Evolutionary conservation across 2,888 invertebrate species (phyloP).

Genomic region (Chloroclystis v-ata): DNA sequence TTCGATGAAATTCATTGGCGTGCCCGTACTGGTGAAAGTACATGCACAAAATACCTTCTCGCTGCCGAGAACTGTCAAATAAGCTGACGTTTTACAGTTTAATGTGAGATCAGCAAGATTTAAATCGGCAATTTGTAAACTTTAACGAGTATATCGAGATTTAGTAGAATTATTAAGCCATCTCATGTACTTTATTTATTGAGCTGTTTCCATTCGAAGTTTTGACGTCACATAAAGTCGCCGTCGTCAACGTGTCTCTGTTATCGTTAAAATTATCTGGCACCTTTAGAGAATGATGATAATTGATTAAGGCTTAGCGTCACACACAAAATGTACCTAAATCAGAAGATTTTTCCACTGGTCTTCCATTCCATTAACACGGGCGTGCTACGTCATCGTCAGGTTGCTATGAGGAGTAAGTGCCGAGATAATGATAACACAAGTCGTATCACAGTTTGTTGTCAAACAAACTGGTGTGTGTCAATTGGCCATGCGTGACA

Average conservation of each 20-base stretch:
- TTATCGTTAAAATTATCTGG: constrained; percentile 1
- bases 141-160: constrained; percentile 32
- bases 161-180: constrained; percentile 30
- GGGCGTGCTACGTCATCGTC: constrained; percentile 23
- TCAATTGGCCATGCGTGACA: constrained; percentile 52
- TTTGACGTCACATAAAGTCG: constrained; percentile 27
- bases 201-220: constrained; percentile 21
- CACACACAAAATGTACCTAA: constrained; percentile 11
- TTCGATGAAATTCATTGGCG: constrained; percentile 56
- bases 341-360: constrained; percentile 23
- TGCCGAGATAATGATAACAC: constrained; percentile 35
- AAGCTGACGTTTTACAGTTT: constrained; percentile 33
- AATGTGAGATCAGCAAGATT: constrained; percentile 29
- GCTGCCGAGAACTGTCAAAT: constrained; percentile 40
- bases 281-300: background rate
- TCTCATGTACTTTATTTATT: constrained; percentile 23
- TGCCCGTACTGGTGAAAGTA: constrained; percentile 68
- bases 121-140: constrained; percentile 30
- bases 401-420: constrained; percentile 23
- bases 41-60: constrained; percentile 60
- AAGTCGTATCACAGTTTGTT: constrained; percentile 53
- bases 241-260: constrained; percentile 7
- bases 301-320: constrained; percentile 9
- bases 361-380: constrained; percentile 20
- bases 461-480: constrained; percentile 55